Conservation (phyloP, 2,888 invertebrate species). For the Drosophila pegasa region DNA sequence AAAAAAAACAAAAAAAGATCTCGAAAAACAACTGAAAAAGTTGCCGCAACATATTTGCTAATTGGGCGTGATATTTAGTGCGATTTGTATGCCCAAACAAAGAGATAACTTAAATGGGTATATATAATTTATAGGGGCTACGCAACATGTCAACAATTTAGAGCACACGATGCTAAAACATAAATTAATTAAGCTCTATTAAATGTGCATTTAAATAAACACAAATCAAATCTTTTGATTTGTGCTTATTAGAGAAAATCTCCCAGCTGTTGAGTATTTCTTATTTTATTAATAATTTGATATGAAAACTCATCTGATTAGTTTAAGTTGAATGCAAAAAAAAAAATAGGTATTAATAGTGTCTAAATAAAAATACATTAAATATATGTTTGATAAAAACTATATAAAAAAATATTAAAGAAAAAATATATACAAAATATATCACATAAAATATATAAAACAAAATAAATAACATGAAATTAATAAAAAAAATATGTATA, state of each 20-base stretch:
- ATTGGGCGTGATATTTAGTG: conserved; percentile 42
- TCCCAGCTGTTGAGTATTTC: neutral
- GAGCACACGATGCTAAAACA: neutral
- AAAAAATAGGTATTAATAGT: no score
- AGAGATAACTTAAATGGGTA: conserved; percentile 5
- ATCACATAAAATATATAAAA: no score
- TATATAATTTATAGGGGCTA: neutral
- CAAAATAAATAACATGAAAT: no score
- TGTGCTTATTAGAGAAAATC: neutral
- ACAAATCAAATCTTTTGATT: neutral
- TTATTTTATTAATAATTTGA: neutral
- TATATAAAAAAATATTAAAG: no score
- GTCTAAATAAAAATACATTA: no score
- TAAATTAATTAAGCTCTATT: conserved; percentile 1
- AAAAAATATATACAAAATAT: no score
- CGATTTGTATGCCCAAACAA: conserved; percentile 14
- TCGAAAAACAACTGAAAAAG: conserved; percentile 1
- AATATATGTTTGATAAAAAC: no score
- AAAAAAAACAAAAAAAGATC: neutral
- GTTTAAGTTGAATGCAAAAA: no score
- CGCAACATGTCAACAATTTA: neutral
- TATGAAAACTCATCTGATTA: no score
- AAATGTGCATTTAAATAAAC: conserved; percentile 2
- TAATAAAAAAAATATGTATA: no score
- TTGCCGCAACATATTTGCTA: conserved; percentile 36